Evolutionary conservation across 2,113 vertebrate genomes (phyloP).

Genomic region (Callionymus lyra): DNA sequence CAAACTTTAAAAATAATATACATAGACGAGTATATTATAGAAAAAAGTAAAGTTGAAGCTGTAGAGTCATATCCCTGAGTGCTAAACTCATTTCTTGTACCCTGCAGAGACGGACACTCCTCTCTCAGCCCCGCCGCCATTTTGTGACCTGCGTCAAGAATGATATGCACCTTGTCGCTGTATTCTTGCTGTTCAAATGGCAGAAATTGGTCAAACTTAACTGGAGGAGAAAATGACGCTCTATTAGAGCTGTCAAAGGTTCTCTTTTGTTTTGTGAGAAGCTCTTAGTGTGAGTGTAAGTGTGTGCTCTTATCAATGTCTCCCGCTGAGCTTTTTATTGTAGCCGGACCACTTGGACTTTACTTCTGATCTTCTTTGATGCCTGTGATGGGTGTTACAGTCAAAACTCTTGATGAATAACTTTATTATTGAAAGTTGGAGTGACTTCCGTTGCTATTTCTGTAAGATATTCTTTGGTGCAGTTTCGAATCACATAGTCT

Average conservation of each 20-base stretch:
- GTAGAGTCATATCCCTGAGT: too few relatives aligned
- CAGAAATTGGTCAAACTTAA: slow-evolving; percentile 56
- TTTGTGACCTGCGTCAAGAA: slow-evolving; percentile 52
- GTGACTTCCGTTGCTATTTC: too few relatives aligned
- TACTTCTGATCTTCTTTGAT: slow-evolving; percentile 30
- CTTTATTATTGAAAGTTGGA: too few relatives aligned
- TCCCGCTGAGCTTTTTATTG: slow-evolving; percentile 61
- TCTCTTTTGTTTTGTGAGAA: slow-evolving; percentile 63
- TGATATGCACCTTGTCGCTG: slow-evolving; percentile 61
- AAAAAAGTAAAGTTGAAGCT: too few relatives aligned
- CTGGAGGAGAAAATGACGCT: slow-evolving; percentile 49
- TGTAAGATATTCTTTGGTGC: too few relatives aligned
- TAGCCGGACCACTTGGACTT: slow-evolving; percentile 61
- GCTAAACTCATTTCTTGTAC: too few relatives aligned
- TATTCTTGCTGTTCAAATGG: slow-evolving; percentile 36
- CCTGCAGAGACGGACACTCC: slow-evolving; percentile 21
- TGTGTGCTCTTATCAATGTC: slow-evolving; percentile 66
- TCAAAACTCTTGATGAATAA: too few relatives aligned
- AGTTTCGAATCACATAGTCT: too few relatives aligned
- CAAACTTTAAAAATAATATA: too few relatives aligned
- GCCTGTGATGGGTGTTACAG: too few relatives aligned
- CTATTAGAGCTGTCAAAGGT: slow-evolving; percentile 70
- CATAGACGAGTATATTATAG: too few relatives aligned
- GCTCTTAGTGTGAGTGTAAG: slow-evolving; percentile 57
- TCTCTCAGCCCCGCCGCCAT: slow-evolving; percentile 36